Base-by-base conservation (phyloP, 2,888 invertebrate genomes). In the Xylota segnis region DNA sequence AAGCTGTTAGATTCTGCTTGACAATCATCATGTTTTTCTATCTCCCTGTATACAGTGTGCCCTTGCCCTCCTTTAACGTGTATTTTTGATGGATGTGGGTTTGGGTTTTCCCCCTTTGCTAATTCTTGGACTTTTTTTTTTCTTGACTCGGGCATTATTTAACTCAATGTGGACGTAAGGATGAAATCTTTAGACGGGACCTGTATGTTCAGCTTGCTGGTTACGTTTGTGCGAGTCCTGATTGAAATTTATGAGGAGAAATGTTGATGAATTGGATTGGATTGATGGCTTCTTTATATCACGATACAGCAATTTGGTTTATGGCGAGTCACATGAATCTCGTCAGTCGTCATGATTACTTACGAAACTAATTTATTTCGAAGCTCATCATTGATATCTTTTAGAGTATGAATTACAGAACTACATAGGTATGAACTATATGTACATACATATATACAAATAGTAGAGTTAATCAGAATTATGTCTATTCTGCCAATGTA, bases 51-150 rank as follows among this genome's bases (percentile, higher is more conserved):
- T n/a, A 52, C 70, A 34, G 63, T 32, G 16, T 63, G 82, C 83
- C 83, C 83, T 83, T 83, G 83, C 66, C 72, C 83, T 78, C 66
- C 47, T 83, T 78, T 68, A 72, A 56, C 63, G 37, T 77, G 68
- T 59, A 61, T 47, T 77, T 72, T 37, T 77, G 83, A 83, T 72
- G 83, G 66, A 74, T 81, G 66, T 54, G 66, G 78, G 72, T 66
- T 63, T 78, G 54, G 47, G 47, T 83, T 74, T 68, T 61, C 23
- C 72, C 54, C 45, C 45, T 65, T 59, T 52, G 47, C 27, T 66
- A 29, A 37, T 81, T 40, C 54, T 68, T 56, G 16, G 50, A 47
- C 56, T 43, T 54, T 68, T 61, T 68, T 27, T 45, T 32, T 37
- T n/a, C n/a, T 40, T 16, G 16, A 54, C 54, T 54, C 29, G 66